Evolutionary conservation across 2,113 vertebrate genomes (phyloP).

Genomic region (Axis porcinus): DNA sequence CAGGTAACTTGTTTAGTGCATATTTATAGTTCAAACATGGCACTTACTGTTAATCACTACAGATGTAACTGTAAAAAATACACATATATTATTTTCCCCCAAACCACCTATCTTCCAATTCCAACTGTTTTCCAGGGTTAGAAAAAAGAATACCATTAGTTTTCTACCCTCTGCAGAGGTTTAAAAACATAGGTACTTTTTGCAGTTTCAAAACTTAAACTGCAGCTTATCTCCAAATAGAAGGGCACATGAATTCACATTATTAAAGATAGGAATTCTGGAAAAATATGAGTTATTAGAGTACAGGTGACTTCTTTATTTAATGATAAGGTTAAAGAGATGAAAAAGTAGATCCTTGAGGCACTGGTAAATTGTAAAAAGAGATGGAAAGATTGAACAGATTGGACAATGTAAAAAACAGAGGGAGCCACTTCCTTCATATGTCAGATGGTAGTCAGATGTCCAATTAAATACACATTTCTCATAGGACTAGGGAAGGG

Average conservation of each 20-base stretch:
- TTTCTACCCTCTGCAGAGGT: not conserved
- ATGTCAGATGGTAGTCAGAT: not conserved
- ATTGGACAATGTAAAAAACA: not conserved
- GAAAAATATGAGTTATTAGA: not conserved
- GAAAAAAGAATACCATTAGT: not conserved
- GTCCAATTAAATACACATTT: not conserved
- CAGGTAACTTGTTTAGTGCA: not conserved
- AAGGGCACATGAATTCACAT: not conserved
- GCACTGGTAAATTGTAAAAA: not conserved
- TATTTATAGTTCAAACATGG: not conserved
- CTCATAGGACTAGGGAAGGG: not conserved
- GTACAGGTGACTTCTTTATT: not conserved
- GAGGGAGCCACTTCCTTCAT: not conserved
- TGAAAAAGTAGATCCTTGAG: not conserved
- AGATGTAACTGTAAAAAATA: not conserved
- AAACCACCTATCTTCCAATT: not conserved
- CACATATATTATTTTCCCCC: not conserved
- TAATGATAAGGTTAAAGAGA: not conserved
- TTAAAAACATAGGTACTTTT: not conserved
- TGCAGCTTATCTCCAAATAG: not conserved
- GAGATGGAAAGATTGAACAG: not conserved
- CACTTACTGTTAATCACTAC: not conserved
- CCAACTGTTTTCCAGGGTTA: not conserved
- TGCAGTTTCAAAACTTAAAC: not conserved
- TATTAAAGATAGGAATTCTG: not conserved